Percentiles rank a stretch among this genome's conserved stretches.
These are phyloP conservation scores for Helicolenus hilgendorfi DNA, from an alignment of 2,797 vertebrate species.

Conservation along the genomic window DNA sequence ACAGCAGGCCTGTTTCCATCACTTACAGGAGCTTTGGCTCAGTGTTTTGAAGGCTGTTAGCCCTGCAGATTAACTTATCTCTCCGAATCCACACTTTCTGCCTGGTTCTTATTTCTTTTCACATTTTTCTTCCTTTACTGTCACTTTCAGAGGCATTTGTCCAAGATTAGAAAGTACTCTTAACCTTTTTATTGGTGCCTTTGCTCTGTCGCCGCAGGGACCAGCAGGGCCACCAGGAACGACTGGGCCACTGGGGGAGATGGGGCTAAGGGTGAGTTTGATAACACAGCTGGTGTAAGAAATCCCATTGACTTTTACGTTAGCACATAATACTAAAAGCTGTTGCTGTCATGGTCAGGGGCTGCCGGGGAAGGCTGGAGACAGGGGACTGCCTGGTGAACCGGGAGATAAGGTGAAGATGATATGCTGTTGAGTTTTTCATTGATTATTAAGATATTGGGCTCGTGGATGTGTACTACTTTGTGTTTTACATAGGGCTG, in stretches of 20 bases:
- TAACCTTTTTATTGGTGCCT: conserved; percentile 50
- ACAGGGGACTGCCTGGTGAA: conserved; percentile 83
- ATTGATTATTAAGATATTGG: neutral
- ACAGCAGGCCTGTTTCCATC: conserved; percentile 59
- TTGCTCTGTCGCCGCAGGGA: conserved; percentile 87
- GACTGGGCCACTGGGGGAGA: conserved; percentile 93
- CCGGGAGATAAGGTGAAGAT: conserved; percentile 85
- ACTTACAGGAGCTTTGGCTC: conserved; percentile 61
- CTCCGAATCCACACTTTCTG: conserved; percentile 62
- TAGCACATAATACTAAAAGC: conserved; percentile 29
- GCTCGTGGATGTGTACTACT: neutral
- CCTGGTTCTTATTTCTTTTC: conserved; percentile 43
- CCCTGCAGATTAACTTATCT: conserved; percentile 71
- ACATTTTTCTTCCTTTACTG: conserved; percentile 27
- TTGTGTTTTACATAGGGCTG: fast-evolving
- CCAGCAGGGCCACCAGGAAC: conserved; percentile 92
- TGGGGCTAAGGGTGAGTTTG: conserved; percentile 92
- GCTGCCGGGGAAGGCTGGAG: conserved; percentile 79
- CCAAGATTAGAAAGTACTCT: conserved; percentile 26
- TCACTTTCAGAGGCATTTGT: conserved; percentile 54
- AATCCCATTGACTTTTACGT: conserved; percentile 24
- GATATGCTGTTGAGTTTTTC: neutral
- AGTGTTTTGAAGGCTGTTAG: conserved; percentile 52
- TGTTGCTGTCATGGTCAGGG: conserved; percentile 78
- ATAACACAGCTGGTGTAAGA: conserved; percentile 28